A percentile compares a stretch with the other conserved stretches of the same genome.
Evolutionary conservation across 1,140 invertebrate genomes (phyloP).

Genomic region (Pseudomyrmex gracilis): DNA sequence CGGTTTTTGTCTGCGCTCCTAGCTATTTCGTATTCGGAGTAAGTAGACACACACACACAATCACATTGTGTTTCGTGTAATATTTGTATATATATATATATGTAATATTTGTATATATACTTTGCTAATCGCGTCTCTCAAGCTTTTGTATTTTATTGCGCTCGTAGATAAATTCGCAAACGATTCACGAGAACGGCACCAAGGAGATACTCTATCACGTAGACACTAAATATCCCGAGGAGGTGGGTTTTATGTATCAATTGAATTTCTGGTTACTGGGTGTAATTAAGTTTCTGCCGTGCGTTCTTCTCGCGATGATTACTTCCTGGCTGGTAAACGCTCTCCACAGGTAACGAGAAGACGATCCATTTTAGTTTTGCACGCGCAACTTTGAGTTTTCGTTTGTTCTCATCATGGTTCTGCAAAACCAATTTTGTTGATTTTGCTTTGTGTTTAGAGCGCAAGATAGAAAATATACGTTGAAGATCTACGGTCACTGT

Average conservation of each 20-base stretch:
- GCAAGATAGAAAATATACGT: slow-evolving; percentile 89
- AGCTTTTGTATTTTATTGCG: background rate
- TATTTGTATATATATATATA: too few species aligned
- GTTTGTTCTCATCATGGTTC: background rate
- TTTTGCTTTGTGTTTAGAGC: slow-evolving; percentile 82
- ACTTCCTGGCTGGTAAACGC: slow-evolving; percentile 92
- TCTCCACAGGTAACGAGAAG: slow-evolving; percentile 84
- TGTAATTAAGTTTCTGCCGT: slow-evolving; percentile 94
- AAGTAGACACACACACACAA: slow-evolving; percentile 78
- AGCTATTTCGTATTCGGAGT: slow-evolving; percentile 89
- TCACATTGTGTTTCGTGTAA: background rate
- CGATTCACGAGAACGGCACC: slow-evolving; percentile 70
- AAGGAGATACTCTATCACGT: slow-evolving; percentile 75
- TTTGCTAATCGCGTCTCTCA: background rate
- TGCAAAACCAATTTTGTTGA: too few species aligned
- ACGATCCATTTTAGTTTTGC: background rate
- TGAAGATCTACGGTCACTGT: slow-evolving; percentile 87
- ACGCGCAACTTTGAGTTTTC: background rate
- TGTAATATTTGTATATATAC: background rate
- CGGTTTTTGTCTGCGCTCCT: slow-evolving; percentile 92
- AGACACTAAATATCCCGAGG: slow-evolving; percentile 74
- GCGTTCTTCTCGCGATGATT: slow-evolving; percentile 93
- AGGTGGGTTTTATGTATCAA: slow-evolving; percentile 87
- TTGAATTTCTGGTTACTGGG: slow-evolving; percentile 96
- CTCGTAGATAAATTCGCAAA: slow-evolving; percentile 70